Evolutionary conservation across 2,797 vertebrate genomes (phyloP).

Genomic region (Oreochromis grahami): DNA sequence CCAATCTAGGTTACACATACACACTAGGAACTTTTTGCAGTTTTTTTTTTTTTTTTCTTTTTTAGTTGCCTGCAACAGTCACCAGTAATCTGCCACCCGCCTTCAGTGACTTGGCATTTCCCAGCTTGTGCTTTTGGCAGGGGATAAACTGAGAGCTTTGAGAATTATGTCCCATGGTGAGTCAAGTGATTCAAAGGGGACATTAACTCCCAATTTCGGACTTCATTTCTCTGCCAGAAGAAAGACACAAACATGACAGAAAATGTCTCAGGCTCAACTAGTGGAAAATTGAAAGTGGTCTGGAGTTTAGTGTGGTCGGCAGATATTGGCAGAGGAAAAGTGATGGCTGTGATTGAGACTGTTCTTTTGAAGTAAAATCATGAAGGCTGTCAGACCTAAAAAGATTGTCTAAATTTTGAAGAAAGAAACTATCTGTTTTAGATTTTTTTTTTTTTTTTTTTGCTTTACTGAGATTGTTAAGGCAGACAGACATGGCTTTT

Average conservation of each 20-base stretch:
- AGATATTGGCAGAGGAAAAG: slow-evolving; percentile 42
- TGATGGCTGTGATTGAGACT: slow-evolving; percentile 44
- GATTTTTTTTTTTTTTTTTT: neutral
- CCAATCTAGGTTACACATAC: neutral
- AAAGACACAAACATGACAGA: slow-evolving; percentile 23
- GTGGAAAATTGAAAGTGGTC: slow-evolving; percentile 49
- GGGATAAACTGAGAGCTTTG: slow-evolving; percentile 6
- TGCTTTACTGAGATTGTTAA: no score
- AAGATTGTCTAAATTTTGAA: neutral
- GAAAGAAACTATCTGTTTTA: neutral
- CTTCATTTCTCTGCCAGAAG: slow-evolving; percentile 11
- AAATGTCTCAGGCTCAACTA: slow-evolving; percentile 5
- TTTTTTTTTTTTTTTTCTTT: neutral
- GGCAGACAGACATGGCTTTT: no score
- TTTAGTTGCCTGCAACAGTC: neutral
- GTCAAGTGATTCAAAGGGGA: slow-evolving; percentile 2
- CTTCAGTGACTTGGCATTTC: neutral
- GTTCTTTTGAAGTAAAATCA: slow-evolving; percentile 23
- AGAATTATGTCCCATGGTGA: slow-evolving; percentile 3
- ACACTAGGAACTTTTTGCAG: neutral
- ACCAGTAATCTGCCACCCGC: neutral
- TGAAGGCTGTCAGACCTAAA: slow-evolving; percentile 7
- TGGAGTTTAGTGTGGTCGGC: slow-evolving; percentile 21
- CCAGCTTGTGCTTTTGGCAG: slow-evolving; percentile 2
- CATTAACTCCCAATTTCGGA: slow-evolving; percentile 4